Evolutionary conservation across 2,888 invertebrate genomes (phyloP).

Genomic region (Meghimatium bilineatum): DNA sequence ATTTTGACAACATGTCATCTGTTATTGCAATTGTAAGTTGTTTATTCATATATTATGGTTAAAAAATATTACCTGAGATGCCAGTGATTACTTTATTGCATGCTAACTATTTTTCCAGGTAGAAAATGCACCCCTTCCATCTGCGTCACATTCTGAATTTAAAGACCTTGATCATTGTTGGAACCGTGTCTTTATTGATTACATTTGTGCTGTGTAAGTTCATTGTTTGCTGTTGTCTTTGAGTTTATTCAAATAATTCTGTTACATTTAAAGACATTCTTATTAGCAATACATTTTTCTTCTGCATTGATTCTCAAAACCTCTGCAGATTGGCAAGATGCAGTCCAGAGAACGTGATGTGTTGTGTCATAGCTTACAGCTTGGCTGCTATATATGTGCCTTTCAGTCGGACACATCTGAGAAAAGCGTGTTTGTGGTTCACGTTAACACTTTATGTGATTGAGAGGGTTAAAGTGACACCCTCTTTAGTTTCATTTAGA

Average conservation of each 20-base stretch:
- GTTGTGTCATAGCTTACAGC: too few relatives aligned
- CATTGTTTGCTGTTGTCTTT: not conserved
- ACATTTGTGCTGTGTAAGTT: constrained; percentile 36
- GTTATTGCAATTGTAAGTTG: not conserved
- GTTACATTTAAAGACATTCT: too few relatives aligned
- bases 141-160: constrained; percentile 11
- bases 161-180: constrained; percentile 20
- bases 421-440: too few relatives aligned
- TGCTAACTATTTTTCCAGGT: not conserved
- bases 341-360: too few relatives aligned
- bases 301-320: too few relatives aligned
- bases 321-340: too few relatives aligned
- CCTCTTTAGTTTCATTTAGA: too few relatives aligned
- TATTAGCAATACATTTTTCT: too few relatives aligned
- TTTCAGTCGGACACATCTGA: too few relatives aligned
- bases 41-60: not conserved
- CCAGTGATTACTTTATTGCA: not conserved
- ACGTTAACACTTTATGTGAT: too few relatives aligned
- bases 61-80: not conserved
- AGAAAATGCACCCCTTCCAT: not conserved
- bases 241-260: not conserved
- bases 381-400: too few relatives aligned
- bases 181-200: constrained; percentile 4
- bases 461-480: too few relatives aligned
- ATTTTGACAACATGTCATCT: not conserved